Base-by-base conservation (phyloP, 2,113 vertebrate genomes). In the Crotophaga sulcirostris region DNA sequence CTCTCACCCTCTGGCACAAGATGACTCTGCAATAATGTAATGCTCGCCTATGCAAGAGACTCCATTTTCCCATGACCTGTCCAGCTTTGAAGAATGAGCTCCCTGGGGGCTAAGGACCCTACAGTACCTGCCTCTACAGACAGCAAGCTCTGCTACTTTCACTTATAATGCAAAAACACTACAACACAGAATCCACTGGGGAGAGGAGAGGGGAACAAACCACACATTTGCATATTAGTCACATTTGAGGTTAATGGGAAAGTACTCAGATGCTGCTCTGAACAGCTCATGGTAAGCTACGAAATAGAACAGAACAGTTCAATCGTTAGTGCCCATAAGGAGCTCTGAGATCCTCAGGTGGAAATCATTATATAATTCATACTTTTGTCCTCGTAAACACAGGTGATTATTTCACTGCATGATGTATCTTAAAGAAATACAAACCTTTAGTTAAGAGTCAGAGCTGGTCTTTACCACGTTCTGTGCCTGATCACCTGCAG, bases 371-470 rank as follows among this genome's bases (percentile, higher is more conserved):
- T 45, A 49, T 73, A 86, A 95, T 44, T 95, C 76, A 88, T 63
- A 74, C 33, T 84, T n/a, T 67, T 13, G 18, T 84, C 82, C 59
- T 94, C 76, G 70, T 80, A 93, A 90, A 94, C 64, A 91, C 20
- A 73, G 34, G 38, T 70, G 5, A 88, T 96, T 84, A 92, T 93
- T 96, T 92, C 54, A 79, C 76, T 60, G 44, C 34, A 67, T 44
- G 85, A 93, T 56, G 68, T 70, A 88, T 93, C 89, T 93, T 68
- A 62, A 96, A 95, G 90, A 95, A 95, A 94, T 84, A 90, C 89
- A 96, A 91, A 93, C 79, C 82, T 91, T 58, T 87, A 25, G 51
- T 92, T 90, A 95, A 72, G 91, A 97, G 83, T 93, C 95, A 96
- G 80, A 96, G 52, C 78, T 91, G 83, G 84, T 96, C 89, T 56